Evolutionary conservation across 37 sponge, comb jelly and placozoan genomes (phyloP).

Genomic region (Spongia lamella): DNA sequence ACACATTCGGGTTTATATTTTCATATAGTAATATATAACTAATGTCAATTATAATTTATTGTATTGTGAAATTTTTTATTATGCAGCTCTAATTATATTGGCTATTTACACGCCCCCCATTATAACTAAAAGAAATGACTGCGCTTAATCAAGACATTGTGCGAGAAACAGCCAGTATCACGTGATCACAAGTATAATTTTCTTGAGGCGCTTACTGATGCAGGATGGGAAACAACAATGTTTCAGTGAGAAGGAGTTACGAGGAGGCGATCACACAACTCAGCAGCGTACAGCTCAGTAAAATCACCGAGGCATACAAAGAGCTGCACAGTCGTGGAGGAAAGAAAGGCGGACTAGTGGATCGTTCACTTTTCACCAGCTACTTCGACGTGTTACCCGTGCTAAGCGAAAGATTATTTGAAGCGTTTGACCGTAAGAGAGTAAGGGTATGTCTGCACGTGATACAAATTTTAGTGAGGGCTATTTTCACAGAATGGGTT

Average conservation of each 20-base stretch:
- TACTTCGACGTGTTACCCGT: conserved; percentile 69
- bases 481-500: conserved; percentile 56
- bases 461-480: neutral
- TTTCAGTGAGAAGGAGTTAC: neutral
- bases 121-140: no score
- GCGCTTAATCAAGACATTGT: no score
- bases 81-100: no score
- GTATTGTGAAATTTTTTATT: no score
- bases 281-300: conserved; percentile 10
- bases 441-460: conserved; percentile 26
- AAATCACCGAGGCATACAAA: conserved; percentile 29
- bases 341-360: conserved; percentile 58
- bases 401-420: conserved; percentile 82
- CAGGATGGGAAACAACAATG: neutral
- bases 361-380: conserved; percentile 68
- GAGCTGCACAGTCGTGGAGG: conserved; percentile 46
- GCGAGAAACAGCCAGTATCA: no score
- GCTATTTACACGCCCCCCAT: no score
- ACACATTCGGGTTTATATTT: no score
- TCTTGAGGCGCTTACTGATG: neutral
- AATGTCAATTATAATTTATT: no score
- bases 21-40: no score
- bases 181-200: no score
- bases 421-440: conserved; percentile 82
- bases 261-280: conserved; percentile 19